Conservation (phyloP, 2,113 vertebrate species). For the Dolichallabes microphthalmus region DNA sequence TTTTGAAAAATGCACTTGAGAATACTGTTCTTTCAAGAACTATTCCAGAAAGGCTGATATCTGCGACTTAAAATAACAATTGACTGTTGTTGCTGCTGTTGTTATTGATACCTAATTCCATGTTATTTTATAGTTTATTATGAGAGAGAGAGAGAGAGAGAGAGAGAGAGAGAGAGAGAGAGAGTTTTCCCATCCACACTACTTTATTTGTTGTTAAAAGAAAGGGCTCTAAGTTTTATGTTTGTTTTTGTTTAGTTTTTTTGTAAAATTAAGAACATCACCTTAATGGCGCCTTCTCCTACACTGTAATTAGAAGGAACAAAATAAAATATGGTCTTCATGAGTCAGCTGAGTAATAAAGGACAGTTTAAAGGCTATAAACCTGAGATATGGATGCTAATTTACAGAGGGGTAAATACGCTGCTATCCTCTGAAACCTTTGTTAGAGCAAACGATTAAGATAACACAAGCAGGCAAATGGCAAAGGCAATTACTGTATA, state of each 20-base stretch:
- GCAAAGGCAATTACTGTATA: slow-evolving; percentile 5
- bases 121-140: too few species aligned
- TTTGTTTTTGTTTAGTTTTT: neutral
- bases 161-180: too few species aligned
- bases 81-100: too few species aligned
- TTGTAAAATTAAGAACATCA: neutral
- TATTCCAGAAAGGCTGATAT: too few species aligned
- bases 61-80: too few species aligned
- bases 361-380: slow-evolving; percentile 7
- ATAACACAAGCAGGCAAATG: neutral
- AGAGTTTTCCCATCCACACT: neutral
- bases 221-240: neutral
- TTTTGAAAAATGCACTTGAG: too few species aligned
- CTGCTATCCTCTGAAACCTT: slow-evolving; percentile 2
- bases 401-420: neutral
- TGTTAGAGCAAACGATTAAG: slow-evolving; percentile 1
- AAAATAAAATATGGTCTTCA: slow-evolving; percentile 13
- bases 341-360: slow-evolving; percentile 1
- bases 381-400: slow-evolving; percentile 2
- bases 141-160: too few species aligned
- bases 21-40: too few species aligned
- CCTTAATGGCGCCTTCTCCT: neutral
- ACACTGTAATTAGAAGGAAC: neutral
- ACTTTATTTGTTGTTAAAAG: neutral
- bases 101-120: too few species aligned